Evolutionary conservation across 2,113 vertebrate genomes (phyloP).

Genomic region (Plecotus auritus): DNA sequence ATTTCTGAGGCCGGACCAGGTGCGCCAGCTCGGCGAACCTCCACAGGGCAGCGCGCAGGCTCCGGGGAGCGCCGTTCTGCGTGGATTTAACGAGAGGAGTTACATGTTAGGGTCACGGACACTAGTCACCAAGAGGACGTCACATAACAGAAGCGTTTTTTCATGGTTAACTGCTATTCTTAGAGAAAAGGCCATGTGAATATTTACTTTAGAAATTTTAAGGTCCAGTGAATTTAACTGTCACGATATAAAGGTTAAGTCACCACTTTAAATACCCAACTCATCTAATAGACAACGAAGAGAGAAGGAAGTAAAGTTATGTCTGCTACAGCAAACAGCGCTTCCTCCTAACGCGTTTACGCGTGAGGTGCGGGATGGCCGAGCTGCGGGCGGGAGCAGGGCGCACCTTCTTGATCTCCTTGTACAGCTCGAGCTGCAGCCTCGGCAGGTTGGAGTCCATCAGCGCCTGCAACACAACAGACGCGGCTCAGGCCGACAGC

Average conservation of each 20-base stretch:
- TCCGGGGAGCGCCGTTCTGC: conserved; percentile 95
- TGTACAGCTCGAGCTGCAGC: conserved; percentile 96
- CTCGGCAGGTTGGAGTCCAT: conserved; percentile 97
- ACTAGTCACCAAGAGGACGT: background rate
- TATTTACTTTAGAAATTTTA: background rate
- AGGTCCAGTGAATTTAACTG: background rate
- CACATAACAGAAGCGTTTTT: background rate
- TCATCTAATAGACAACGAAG: background rate
- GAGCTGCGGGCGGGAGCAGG: too few species aligned
- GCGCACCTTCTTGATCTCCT: conserved; percentile 98
- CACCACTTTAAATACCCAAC: background rate
- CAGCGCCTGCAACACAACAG: conserved; percentile 85
- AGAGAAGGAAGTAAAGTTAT: background rate
- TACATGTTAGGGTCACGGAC: conserved; percentile 4
- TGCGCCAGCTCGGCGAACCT: conserved; percentile 97
- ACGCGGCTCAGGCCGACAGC: background rate
- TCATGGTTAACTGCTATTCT: background rate
- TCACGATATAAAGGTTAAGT: background rate
- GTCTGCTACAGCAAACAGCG: background rate
- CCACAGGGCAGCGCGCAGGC: conserved; percentile 96
- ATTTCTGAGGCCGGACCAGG: conserved; percentile 96
- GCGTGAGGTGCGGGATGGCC: too few species aligned
- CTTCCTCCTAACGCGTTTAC: background rate
- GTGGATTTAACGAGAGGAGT: background rate
- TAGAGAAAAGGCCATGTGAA: background rate